Evolutionary conservation across 2,888 invertebrate genomes (phyloP).

Genomic region (Cataglyphis rosenhaueri): DNA sequence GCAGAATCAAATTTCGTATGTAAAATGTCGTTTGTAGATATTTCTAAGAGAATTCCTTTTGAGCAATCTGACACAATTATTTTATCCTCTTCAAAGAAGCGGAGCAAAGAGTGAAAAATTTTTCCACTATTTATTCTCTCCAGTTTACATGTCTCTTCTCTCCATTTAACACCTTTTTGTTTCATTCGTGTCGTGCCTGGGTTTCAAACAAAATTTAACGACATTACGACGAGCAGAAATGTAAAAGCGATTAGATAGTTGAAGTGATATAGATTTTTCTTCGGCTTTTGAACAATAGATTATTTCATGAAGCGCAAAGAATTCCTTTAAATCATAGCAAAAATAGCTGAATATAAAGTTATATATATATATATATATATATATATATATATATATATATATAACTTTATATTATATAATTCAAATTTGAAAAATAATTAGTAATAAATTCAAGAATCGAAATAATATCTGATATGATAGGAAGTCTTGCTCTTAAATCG

Average conservation of each 20-base stretch:
- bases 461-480: background rate
- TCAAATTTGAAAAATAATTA: background rate
- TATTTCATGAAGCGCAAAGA: background rate
- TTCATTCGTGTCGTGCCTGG: background rate
- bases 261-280: slow-evolving; percentile 1
- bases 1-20: slow-evolving; percentile 4
- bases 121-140: slow-evolving; percentile 24
- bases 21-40: background rate
- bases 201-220: slow-evolving; percentile 27
- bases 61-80: slow-evolving; percentile 34
- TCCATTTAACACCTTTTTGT: slow-evolving; percentile 28
- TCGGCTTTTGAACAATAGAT: background rate
- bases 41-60: slow-evolving; percentile 14
- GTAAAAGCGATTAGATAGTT: slow-evolving; percentile 34
- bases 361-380: too few species aligned
- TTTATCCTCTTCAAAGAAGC: slow-evolving; percentile 39
- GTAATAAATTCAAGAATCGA: background rate
- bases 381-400: too few species aligned
- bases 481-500: background rate
- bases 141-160: slow-evolving; percentile 27
- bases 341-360: background rate
- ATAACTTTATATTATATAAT: too few species aligned
- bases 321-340: background rate
- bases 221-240: slow-evolving; percentile 15
- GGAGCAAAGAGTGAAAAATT: slow-evolving; percentile 27